These are phyloP conservation scores for Autographa gamma DNA, from an alignment of 2,888 invertebrate genomes.

Conservation along the genomic window DNA sequence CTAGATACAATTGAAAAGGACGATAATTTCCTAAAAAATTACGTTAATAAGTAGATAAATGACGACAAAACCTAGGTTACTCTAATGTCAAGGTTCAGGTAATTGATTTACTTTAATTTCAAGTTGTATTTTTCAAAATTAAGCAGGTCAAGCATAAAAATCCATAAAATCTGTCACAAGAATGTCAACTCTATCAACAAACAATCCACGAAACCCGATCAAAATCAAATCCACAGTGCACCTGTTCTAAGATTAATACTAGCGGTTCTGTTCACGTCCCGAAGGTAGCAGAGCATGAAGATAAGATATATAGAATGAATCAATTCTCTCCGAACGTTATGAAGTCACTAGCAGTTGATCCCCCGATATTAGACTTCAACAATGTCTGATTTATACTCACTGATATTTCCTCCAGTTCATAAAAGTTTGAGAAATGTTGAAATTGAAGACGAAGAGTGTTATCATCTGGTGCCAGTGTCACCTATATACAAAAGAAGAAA, in stretches of 20 bases:
- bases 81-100: too few relatives aligned
- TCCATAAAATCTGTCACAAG: background rate
- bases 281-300: conserved; percentile 43
- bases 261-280: conserved; percentile 24
- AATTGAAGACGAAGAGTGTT: background rate
- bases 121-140: too few relatives aligned
- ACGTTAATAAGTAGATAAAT: too few relatives aligned
- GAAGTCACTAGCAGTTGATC: conserved; percentile 27
- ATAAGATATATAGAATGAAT: conserved; percentile 41
- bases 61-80: too few relatives aligned
- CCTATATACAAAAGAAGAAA: too few relatives aligned
- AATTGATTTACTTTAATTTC: too few relatives aligned
- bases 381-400: conserved; percentile 9
- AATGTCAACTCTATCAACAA: background rate
- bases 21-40: too few relatives aligned
- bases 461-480: too few relatives aligned
- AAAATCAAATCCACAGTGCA: background rate
- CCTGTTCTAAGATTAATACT: conserved; percentile 15
- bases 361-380: conserved; percentile 6
- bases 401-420: conserved; percentile 17
- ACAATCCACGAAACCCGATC: background rate
- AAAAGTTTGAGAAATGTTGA: background rate
- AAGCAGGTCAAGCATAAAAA: background rate
- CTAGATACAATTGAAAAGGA: too few relatives aligned
- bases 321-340: conserved; percentile 26